Conservation (phyloP, 2,113 vertebrate species). For the Sylvia atricapilla region DNA sequence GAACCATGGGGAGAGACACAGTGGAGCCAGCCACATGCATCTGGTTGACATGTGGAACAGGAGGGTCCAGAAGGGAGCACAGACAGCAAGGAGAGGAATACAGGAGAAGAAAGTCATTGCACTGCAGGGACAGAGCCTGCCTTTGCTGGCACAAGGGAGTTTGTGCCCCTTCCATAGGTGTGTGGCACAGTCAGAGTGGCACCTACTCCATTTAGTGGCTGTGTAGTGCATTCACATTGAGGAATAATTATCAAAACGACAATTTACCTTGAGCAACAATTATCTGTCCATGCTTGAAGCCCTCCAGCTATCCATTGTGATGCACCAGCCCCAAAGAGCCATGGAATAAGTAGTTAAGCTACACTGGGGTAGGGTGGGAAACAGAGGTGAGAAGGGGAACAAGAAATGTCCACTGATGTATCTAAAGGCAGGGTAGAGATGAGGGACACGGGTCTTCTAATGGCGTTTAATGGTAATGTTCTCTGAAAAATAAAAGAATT, state of each 20-base stretch:
- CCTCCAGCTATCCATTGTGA: background rate
- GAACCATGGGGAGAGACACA: background rate
- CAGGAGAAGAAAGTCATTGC: background rate
- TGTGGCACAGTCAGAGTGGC: background rate
- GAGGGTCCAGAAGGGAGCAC: background rate
- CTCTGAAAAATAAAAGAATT: background rate
- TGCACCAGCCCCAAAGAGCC: background rate
- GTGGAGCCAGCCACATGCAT: background rate
- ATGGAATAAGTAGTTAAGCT: background rate
- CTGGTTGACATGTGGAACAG: background rate
- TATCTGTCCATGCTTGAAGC: background rate
- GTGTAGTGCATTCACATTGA: background rate
- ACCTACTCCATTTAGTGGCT: background rate
- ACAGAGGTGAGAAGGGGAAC: background rate
- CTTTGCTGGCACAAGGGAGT: background rate
- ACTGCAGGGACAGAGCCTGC: background rate
- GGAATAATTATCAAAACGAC: background rate
- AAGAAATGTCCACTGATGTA: background rate
- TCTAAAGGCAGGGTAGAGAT: background rate
- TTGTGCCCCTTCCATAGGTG: background rate
- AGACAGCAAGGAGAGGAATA: accelerated
- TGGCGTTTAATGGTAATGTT: background rate
- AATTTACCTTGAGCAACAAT: background rate
- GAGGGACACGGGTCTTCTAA: background rate
- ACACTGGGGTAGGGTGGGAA: background rate